Conservation (phyloP, 2,888 invertebrate species). For the Dugesia japonica region DNA sequence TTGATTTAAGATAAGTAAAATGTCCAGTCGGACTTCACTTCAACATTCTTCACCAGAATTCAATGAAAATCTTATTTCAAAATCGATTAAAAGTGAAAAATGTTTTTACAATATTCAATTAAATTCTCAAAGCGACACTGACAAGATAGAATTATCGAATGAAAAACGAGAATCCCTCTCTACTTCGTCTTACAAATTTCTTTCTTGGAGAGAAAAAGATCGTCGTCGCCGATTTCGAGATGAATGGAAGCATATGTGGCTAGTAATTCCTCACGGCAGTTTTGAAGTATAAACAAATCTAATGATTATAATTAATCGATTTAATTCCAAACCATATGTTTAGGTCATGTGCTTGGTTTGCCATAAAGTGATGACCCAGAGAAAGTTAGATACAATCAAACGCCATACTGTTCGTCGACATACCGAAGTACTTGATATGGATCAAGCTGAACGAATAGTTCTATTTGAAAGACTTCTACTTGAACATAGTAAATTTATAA, state of each 20-base stretch:
- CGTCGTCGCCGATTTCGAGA: slow-evolving; percentile 31
- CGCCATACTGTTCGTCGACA: slow-evolving; percentile 34
- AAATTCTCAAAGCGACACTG: background rate
- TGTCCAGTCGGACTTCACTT: background rate
- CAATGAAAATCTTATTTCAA: slow-evolving; percentile 6
- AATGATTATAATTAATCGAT: no score
- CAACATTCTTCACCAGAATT: slow-evolving; percentile 3
- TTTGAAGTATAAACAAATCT: slow-evolving; percentile 31
- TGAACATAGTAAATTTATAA: slow-evolving; percentile 22
- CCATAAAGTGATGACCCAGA: slow-evolving; percentile 34
- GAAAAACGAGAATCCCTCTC: slow-evolving; percentile 10
- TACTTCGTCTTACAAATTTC: slow-evolving; percentile 30
- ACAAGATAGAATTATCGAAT: background rate
- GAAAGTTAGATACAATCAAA: slow-evolving; percentile 34
- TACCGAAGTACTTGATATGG: slow-evolving; percentile 27
- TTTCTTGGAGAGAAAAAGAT: slow-evolving; percentile 34
- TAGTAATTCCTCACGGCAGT: slow-evolving; percentile 34
- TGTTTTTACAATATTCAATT: slow-evolving; percentile 6
- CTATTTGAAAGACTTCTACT: slow-evolving; percentile 29
- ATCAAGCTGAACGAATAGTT: slow-evolving; percentile 23
- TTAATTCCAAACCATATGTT: no score
- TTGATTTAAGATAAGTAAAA: background rate
- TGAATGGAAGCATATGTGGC: slow-evolving; percentile 34
- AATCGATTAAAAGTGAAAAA: slow-evolving; percentile 11
- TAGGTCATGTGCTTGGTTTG: slow-evolving; percentile 34